These are phyloP conservation scores for Malurus leucopterus DNA, from an alignment of 2,797 vertebrate genomes.

Conservation along the genomic window DNA sequence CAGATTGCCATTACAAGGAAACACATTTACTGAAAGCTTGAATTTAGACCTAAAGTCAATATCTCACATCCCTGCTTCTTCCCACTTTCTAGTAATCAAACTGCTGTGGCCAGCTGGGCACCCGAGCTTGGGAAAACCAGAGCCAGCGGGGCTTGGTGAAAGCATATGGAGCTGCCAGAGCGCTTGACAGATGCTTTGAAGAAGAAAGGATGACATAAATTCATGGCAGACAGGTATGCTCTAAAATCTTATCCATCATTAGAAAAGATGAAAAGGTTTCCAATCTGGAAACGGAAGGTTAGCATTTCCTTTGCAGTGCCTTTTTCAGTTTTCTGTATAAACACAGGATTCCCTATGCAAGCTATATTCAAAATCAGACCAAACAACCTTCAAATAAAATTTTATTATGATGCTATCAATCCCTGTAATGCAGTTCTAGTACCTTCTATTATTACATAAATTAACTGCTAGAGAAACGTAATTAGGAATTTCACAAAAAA, in stretches of 20 bases:
- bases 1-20: slow-evolving; percentile 20
- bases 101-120: slow-evolving; percentile 28
- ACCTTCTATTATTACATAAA: background rate
- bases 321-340: background rate
- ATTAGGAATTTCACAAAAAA: slow-evolving; percentile 39
- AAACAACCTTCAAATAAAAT: background rate
- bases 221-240: background rate
- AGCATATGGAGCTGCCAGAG: slow-evolving; percentile 41
- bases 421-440: background rate
- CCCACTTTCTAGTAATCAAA: slow-evolving; percentile 23
- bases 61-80: slow-evolving; percentile 1
- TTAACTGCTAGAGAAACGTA: background rate
- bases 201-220: slow-evolving; percentile 1
- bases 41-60: slow-evolving; percentile 21
- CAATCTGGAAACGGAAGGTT: background rate
- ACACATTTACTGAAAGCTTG: background rate
- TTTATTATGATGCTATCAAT: background rate
- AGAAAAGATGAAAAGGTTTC: background rate
- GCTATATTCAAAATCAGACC: background rate
- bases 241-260: background rate
- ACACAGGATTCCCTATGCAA: background rate
- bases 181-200: background rate
- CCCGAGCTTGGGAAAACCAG: background rate
- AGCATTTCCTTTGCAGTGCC: background rate
- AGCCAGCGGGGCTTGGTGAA: slow-evolving; percentile 14